phyloP scores from a whole-genome alignment of 2,113 vertebrate genomes.

The Brachyhypopomus gauderio region DNA sequence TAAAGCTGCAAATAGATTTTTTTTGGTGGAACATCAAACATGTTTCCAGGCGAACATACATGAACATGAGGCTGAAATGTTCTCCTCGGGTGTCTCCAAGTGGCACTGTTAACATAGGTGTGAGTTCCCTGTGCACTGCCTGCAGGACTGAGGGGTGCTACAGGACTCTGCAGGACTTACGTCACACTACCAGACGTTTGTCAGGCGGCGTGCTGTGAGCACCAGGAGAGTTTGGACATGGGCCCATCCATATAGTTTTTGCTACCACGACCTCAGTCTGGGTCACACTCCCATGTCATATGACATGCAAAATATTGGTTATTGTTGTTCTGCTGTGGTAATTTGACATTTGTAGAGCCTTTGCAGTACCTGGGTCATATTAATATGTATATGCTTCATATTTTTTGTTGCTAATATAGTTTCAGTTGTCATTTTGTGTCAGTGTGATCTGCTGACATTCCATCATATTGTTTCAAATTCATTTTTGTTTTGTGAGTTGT shows the following conservation, averaged over 20 bases:
- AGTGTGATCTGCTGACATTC: background rate
- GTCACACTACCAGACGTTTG: too few relatives aligned
- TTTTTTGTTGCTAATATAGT: conserved; percentile 9
- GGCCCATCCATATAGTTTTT: conserved; percentile 47
- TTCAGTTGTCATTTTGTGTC: background rate
- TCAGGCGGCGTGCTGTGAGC: too few relatives aligned
- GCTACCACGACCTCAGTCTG: conserved; percentile 63
- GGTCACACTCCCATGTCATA: conserved; percentile 2
- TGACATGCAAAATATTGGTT: background rate
- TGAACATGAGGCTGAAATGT: too few relatives aligned
- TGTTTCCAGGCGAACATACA: background rate
- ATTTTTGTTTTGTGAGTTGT: background rate
- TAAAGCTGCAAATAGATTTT: background rate
- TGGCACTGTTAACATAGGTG: too few relatives aligned
- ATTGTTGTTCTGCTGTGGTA: background rate
- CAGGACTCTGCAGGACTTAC: too few relatives aligned
- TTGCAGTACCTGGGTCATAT: background rate
- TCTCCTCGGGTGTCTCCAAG: too few relatives aligned
- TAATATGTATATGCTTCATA: background rate
- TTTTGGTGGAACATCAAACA: background rate
- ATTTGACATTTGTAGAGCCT: background rate
- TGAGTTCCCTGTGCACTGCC: too few relatives aligned
- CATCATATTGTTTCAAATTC: background rate
- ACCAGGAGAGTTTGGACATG: conserved; percentile 25
- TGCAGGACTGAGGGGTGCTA: too few relatives aligned